Evolutionary conservation across 1,140 invertebrate species (phyloP), one percentile per base, ranked within the genome.

Genomic region (Lysiphlebus fabarum): DNA sequence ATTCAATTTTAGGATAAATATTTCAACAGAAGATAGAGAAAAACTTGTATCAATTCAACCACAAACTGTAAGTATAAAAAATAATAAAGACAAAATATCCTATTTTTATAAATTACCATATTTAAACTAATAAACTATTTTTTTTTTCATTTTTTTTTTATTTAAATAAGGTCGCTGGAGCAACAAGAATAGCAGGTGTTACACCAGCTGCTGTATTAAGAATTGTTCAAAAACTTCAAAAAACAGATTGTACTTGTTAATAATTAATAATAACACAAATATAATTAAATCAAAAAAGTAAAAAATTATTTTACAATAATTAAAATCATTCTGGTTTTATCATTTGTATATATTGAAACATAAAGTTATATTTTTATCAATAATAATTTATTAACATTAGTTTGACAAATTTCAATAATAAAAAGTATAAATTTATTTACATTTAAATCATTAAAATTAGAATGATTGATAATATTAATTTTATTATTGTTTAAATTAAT

Each of bases 181-280:
- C 91, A 1, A 89, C 85, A 75, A 79, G 89, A 69, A 90, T 94
- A 60, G 85, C 88, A 37, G 91, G 91, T 1, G 83, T 93, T 2
- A 92, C 88, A 37, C 90, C 91, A 3, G 80, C 84, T 2, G 84
- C 87, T 5, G 78, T 92, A 53, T 71, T 91, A 0, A 74, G 82
- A 63, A 65, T 93, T n/a, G 74, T 91, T 14, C 73, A 84, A 53
- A 41, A 42, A 38, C 33, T 59, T 10, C 44, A 56, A 37, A 44
- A 65, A 83, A 7, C n/a, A 7, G 10, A 17, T 17, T 17, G 17
- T 17, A 17, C 17, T 1, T 17, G 1, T 17, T 17, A 17, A 17
- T 17, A 17, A 17, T 17, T 17, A 17, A 17, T 17, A 17, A 17
- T 17, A 17, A 17, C 3, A 17, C 1, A 17, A 34, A 34, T 7